Percentiles rank a stretch among this genome's conserved stretches.
Conservation (phyloP, 2,888 invertebrate genomes). For the Heliconius aoede region DNA sequence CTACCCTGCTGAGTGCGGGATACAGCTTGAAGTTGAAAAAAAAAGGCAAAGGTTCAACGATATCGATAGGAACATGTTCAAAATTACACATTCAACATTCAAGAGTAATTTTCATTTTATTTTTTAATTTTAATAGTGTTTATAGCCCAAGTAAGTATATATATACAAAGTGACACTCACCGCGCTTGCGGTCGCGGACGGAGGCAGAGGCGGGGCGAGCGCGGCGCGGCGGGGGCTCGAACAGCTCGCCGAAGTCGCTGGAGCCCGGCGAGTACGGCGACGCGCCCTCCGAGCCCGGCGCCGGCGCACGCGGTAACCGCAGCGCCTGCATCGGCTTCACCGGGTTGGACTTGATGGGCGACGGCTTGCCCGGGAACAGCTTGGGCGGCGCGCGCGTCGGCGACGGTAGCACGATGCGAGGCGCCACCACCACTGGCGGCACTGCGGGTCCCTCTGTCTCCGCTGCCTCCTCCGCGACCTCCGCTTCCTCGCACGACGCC, state of each 20-base stretch:
- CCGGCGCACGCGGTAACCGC: slow-evolving; percentile 61
- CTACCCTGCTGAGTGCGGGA: too few relatives aligned
- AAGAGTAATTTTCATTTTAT: too few relatives aligned
- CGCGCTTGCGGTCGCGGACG: slow-evolving; percentile 82
- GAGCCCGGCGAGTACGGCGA: slow-evolving; percentile 95
- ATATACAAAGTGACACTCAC: slow-evolving; percentile 51
- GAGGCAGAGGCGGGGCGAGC: slow-evolving; percentile 90
- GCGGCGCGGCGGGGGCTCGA: slow-evolving; percentile 88
- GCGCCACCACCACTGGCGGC: slow-evolving; percentile 55
- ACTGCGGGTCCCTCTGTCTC: slow-evolving; percentile 64
- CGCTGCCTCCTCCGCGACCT: slow-evolving; percentile 36
- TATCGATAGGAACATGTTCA: too few relatives aligned
- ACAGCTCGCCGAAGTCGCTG: slow-evolving; percentile 94
- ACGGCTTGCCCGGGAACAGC: slow-evolving; percentile 79
- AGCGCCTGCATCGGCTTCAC: slow-evolving; percentile 80
- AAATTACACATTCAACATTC: too few relatives aligned
- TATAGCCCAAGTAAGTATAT: too few relatives aligned
- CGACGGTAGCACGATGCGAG: slow-evolving; percentile 79
- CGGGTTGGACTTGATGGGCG: slow-evolving; percentile 83
- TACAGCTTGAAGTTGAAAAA: too few relatives aligned
- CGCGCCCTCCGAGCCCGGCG: slow-evolving; percentile 75
- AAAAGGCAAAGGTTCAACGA: too few relatives aligned
- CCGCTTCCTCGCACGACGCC: slow-evolving; percentile 67
- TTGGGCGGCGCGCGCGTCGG: slow-evolving; percentile 81
- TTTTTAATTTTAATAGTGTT: too few relatives aligned